phyloP scores from a whole-genome alignment of 1,140 invertebrate species.

The Drosophila nebulosa region DNA sequence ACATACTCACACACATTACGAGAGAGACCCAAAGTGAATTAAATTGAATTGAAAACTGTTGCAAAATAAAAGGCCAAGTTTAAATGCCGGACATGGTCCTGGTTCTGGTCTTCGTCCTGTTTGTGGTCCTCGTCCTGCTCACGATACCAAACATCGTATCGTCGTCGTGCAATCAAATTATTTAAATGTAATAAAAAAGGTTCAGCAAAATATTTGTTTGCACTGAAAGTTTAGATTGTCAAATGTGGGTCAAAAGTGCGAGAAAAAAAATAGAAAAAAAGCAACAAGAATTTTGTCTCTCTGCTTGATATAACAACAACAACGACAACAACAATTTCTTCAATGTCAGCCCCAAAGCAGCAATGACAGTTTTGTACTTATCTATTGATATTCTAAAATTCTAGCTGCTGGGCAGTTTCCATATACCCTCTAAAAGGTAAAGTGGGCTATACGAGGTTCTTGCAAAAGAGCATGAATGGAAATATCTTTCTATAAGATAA shows the following conservation, averaged over 20 bases:
- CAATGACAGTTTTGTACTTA: constrained; percentile 2
- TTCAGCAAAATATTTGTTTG: constrained; percentile 62
- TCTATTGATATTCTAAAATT: constrained; percentile 5
- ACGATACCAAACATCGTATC: background rate
- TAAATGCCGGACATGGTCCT: constrained; percentile 49
- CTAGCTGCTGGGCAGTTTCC: constrained; percentile 18
- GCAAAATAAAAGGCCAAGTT: constrained; percentile 45
- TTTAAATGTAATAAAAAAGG: constrained; percentile 78
- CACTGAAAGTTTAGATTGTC: constrained; percentile 34
- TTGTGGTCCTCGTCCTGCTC: background rate
- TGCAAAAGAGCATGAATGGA: background rate
- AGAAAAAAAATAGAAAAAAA: constrained; percentile 5
- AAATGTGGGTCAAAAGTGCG: constrained; percentile 63
- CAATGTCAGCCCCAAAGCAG: constrained; percentile 25
- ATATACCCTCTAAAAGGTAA: background rate
- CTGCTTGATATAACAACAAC: background rate
- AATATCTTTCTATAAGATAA: too few relatives aligned
- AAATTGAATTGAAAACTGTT: constrained; percentile 78
- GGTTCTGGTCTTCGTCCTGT: background rate
- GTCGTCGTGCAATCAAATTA: constrained; percentile 67
- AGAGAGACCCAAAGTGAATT: constrained; percentile 60
- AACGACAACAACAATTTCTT: too few relatives aligned
- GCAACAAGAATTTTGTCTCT: background rate
- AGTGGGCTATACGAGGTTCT: too few relatives aligned
- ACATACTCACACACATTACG: background rate